A percentile compares a stretch with the other conserved stretches of the same genome.
phyloP scores from a whole-genome alignment of 2,888 invertebrate genomes.

The Aspidiotus rigidus region DNA sequence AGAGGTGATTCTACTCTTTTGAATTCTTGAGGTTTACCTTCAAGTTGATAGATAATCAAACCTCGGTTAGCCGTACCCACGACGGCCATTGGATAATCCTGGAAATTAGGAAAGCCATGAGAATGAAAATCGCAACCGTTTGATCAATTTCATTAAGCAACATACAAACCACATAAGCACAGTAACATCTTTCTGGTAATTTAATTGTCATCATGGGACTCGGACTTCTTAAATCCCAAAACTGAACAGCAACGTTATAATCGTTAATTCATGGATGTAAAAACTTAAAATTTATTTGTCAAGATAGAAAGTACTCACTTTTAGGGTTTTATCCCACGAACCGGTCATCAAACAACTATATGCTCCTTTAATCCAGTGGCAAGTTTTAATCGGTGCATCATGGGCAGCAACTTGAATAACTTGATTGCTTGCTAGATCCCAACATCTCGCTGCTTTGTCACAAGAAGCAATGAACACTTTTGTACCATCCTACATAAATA shows the following conservation, averaged over 20 bases:
- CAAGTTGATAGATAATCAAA: conserved; percentile 86
- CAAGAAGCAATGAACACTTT: conserved; percentile 86
- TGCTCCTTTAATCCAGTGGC: conserved; percentile 94
- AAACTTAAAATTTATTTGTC: too few relatives aligned
- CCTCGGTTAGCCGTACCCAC: conserved; percentile 90
- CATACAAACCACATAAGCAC: conserved; percentile 74
- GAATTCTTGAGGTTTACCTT: conserved; percentile 86
- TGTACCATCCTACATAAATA: conserved; percentile 53
- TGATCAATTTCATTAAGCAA: too few relatives aligned
- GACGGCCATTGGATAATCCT: conserved; percentile 97
- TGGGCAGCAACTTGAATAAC: conserved; percentile 85
- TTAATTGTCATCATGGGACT: conserved; percentile 82
- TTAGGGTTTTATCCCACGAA: conserved; percentile 95
- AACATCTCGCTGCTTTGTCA: conserved; percentile 86
- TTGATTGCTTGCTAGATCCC: conserved; percentile 87
- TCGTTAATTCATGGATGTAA: background rate
- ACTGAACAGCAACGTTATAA: conserved; percentile 49
- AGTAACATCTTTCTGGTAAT: conserved; percentile 89
- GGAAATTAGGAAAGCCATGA: conserved; percentile 34
- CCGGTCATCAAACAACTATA: conserved; percentile 98
- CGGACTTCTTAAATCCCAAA: conserved; percentile 92
- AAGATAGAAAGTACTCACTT: conserved; percentile 46
- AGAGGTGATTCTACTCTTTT: conserved; percentile 86
- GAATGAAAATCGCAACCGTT: background rate
- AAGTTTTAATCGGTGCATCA: conserved; percentile 91